Evolutionary conservation across 2,797 vertebrate species (phyloP), one percentile per base, ranked within the genome.

Genomic region (Lutjanus campechanus): DNA sequence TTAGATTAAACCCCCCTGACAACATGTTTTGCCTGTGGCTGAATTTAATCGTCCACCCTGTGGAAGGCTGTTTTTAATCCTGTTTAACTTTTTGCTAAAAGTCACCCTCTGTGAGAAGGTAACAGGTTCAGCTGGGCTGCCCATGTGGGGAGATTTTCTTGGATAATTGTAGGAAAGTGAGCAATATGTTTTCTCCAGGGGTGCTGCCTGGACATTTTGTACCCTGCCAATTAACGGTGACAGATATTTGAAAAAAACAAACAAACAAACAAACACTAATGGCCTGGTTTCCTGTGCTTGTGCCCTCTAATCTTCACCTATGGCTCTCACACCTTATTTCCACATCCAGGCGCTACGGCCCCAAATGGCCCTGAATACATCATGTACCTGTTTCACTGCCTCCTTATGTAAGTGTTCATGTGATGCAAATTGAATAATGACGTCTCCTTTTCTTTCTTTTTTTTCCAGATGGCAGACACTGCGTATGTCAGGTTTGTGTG

Each of bases 31-130:
- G 54, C 75, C 53, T 40, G 9, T 53, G 82, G 70, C 64, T 81
- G 22, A 56, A 84, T 84, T 82, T 89, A 88, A 81, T 79, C 61
- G 1, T 58, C 64, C 16, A 22, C 64, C 74, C 85, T 75, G 20
- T 22, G 61, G 75, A 81, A 87, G 90, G 61, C 81, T 4, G 76
- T 47, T 84, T 76, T 80, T 90, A 92, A 93, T 93, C 90, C 84
- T 54, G 40, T 71, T 90, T 66, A 81, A 77, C 69, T 87, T 89
- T 88, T 71, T 72, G 49, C 47, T 88, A 89, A 94, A 93, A 87
- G 89, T 93, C 92, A 89, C 88, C 84, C 62, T 85, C 89, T 92
- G 90, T 89, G 79, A 83, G 65, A 79, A 72, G 74, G 65, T 49
- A 58, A 22, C 49, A 4, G 16, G 64, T 36, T 86, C 84, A 89